phyloP scores from a whole-genome alignment of 2,113 vertebrate species.

The Actenoides lindsayi region DNA sequence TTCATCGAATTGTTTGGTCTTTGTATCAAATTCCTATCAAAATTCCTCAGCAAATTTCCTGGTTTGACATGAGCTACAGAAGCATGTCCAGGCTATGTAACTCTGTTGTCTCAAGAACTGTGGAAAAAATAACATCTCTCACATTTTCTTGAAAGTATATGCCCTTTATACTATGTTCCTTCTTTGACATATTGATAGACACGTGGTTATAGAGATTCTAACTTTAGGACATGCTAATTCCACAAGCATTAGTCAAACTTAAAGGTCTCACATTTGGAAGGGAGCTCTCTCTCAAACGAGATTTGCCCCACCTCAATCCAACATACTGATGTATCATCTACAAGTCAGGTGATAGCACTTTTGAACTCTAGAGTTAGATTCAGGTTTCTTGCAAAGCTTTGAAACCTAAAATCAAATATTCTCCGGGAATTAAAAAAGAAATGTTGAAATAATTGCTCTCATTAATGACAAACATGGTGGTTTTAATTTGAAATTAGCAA shows the following conservation, averaged over 20 bases:
- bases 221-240: background rate
- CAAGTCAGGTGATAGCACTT: background rate
- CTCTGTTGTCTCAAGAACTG: background rate
- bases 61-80: background rate
- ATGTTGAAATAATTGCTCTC: background rate
- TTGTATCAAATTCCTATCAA: background rate
- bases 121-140: background rate
- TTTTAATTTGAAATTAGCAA: background rate
- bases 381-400: background rate
- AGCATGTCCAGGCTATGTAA: background rate
- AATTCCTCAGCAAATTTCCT: background rate
- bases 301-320: accelerated
- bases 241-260: background rate
- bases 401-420: background rate
- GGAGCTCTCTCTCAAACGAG: background rate
- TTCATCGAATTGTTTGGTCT: background rate
- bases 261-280: background rate
- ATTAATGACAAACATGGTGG: background rate
- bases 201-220: background rate
- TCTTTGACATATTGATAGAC: background rate
- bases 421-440: background rate
- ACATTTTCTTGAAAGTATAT: background rate
- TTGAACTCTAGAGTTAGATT: background rate
- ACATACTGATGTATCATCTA: background rate
- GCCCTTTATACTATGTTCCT: background rate